Percentiles rank a stretch among this genome's conserved stretches.
These are phyloP conservation scores for Myiotriccus ornatus DNA, from an alignment of 2,797 vertebrate species.

Conservation along the genomic window DNA sequence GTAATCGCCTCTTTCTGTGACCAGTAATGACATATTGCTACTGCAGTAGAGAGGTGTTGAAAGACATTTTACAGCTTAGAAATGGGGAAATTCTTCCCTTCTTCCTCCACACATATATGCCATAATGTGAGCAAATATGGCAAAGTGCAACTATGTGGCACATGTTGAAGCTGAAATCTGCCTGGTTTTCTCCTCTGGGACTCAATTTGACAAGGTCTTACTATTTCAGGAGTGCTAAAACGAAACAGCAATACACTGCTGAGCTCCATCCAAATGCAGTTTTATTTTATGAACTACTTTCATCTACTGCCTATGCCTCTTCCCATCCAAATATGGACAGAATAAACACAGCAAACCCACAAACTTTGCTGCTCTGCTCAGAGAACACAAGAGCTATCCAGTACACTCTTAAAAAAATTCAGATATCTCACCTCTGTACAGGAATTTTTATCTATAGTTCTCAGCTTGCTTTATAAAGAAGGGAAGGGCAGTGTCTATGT, in stretches of 20 bases:
- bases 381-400: background rate
- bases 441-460: background rate
- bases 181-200: background rate
- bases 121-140: constrained; percentile 50
- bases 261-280: constrained; percentile 43
- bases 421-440: background rate
- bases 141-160: constrained; percentile 32
- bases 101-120: background rate
- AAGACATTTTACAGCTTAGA: constrained; percentile 38
- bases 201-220: constrained; percentile 39
- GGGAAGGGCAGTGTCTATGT: background rate
- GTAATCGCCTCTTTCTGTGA: background rate
- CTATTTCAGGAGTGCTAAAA: constrained; percentile 56
- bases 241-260: background rate
- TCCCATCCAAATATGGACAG: constrained; percentile 51
- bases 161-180: constrained; percentile 30
- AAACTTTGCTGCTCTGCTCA: background rate
- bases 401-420: background rate
- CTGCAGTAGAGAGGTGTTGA: constrained; percentile 12
- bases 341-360: constrained; percentile 46
- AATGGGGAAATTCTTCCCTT: constrained; percentile 6
- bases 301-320: constrained; percentile 31
- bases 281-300: constrained; percentile 48
- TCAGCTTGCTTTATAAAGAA: background rate
- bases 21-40: background rate